These are phyloP conservation scores for Electrophaes corylata DNA, from an alignment of 2,888 invertebrate species.

Conservation along the genomic window DNA sequence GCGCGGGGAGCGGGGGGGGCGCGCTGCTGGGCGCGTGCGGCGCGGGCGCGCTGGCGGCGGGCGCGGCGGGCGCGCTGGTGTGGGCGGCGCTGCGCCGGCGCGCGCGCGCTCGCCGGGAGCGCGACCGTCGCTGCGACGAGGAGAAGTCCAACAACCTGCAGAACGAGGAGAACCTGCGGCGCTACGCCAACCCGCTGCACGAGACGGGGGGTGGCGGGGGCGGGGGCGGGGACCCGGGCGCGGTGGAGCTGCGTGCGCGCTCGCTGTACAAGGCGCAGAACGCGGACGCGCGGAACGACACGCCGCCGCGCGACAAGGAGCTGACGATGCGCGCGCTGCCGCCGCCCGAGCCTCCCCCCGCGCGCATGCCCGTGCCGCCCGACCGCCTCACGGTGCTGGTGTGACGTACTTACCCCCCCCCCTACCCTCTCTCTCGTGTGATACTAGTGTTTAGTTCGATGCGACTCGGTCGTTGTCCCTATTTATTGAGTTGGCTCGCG, in stretches of 20 bases:
- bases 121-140: slow-evolving; percentile 88
- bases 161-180: slow-evolving; percentile 94
- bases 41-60: slow-evolving; percentile 50
- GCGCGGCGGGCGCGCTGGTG: slow-evolving; percentile 50
- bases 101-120: slow-evolving; percentile 81
- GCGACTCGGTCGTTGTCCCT: slow-evolving; percentile 41
- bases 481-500: slow-evolving; percentile 64
- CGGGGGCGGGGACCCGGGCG: slow-evolving; percentile 76
- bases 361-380: slow-evolving; percentile 57
- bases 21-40: slow-evolving; percentile 41
- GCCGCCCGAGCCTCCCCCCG: slow-evolving; percentile 64
- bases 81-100: slow-evolving; percentile 51
- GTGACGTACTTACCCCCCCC: slow-evolving; percentile 42
- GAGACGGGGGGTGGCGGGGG: slow-evolving; percentile 70
- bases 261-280: slow-evolving; percentile 93
- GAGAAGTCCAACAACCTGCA: slow-evolving; percentile 96
- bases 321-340: slow-evolving; percentile 88
- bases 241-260: slow-evolving; percentile 84
- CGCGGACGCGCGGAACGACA: slow-evolving; percentile 93
- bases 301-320: slow-evolving; percentile 90
- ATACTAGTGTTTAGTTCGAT: slow-evolving; percentile 51
- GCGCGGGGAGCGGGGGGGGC: slow-evolving; percentile 45
- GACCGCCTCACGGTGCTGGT: slow-evolving; percentile 79
- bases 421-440: slow-evolving; percentile 42
- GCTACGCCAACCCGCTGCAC: slow-evolving; percentile 92